Evolutionary conservation across 2,888 invertebrate genomes (phyloP), one percentile per base, ranked within the genome.

Genomic region (Antheraea assamensis): DNA sequence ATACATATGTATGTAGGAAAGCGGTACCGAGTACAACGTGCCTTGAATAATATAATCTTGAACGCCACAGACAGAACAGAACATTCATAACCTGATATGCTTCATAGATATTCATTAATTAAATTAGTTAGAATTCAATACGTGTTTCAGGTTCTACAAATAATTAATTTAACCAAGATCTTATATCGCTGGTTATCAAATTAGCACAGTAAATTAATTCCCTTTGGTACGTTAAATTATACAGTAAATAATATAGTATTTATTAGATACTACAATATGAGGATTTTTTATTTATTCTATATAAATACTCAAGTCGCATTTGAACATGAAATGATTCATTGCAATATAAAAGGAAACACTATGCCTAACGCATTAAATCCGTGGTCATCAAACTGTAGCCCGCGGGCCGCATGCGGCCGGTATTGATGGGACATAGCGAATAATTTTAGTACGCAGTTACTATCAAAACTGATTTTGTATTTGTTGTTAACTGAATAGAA

Each of bases 91-190:
- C 79, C 78, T 79, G 81, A 88, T 89, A 87, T 86, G 84, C 83
- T 68, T 68, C 68, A 68, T 86, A 86, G 81, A 84, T 83, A 87
- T 83, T 85, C 86, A 88, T 83, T 83, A 81, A 83, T 81, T 82
- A 82, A 85, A 82, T 82, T 79, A 79, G 75, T 90, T 91, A 85
- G 87, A 86, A 88, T 90, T 88, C 87, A 84, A 88, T 87, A 83
- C 86, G 82, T 83, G 84, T 80, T 81, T 83, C 82, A 80, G 82
- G 84, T 79, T 75, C 78, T 73, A 73, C 76, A 76, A 71, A 49
- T 80, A 80, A 84, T 84, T 82, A 83, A 80, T 80, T 78, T 79
- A 75, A 78, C 78, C 74, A 72, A 74, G 74, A 71, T 71, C 55
- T 55, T 31, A 74, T 74, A 73, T 17, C 47, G 17, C n/a, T 66